Evolutionary conservation across 2,888 invertebrate genomes (phyloP).

Genomic region (Xiphydria camelus): DNA sequence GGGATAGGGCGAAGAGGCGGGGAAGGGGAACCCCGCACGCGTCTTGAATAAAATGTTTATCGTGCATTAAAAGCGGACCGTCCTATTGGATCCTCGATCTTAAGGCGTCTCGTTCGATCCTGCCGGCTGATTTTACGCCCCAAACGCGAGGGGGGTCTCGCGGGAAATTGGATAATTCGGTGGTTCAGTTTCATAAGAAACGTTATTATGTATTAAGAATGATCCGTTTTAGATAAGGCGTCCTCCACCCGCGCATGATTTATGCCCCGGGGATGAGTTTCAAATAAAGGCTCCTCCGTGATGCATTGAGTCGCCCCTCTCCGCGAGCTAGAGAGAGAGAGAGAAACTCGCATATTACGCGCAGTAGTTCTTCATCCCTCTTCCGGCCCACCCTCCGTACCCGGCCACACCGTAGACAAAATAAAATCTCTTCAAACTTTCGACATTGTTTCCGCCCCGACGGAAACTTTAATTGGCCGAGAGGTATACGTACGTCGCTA

Average conservation of each 20-base stretch:
- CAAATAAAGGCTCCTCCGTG: constrained; percentile 4
- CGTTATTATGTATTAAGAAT: constrained; percentile 31
- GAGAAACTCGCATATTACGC: too few relatives aligned
- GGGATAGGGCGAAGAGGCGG: constrained; percentile 1
- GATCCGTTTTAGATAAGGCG: constrained; percentile 29
- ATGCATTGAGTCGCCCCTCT: too few relatives aligned
- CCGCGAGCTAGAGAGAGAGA: too few relatives aligned
- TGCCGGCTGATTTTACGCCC: constrained; percentile 16
- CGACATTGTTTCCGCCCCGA: too few relatives aligned
- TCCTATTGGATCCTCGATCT: constrained; percentile 27
- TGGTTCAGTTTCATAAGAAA: constrained; percentile 26
- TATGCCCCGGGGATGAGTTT: constrained; percentile 17
- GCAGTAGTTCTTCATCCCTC: too few relatives aligned
- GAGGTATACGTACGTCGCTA: too few relatives aligned
- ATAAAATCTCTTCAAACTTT: too few relatives aligned
- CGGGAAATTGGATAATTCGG: constrained; percentile 17
- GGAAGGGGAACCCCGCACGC: constrained; percentile 18
- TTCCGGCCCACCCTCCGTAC: too few relatives aligned
- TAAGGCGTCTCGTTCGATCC: constrained; percentile 10
- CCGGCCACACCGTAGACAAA: too few relatives aligned
- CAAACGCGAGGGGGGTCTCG: too few relatives aligned
- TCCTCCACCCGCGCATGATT: constrained; percentile 21
- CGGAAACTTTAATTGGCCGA: too few relatives aligned
- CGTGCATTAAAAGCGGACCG: constrained; percentile 30
- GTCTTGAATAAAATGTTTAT: constrained; percentile 34